phyloP scores from a whole-genome alignment of 2,888 invertebrate genomes.

The Mesochorus sp. region DNA sequence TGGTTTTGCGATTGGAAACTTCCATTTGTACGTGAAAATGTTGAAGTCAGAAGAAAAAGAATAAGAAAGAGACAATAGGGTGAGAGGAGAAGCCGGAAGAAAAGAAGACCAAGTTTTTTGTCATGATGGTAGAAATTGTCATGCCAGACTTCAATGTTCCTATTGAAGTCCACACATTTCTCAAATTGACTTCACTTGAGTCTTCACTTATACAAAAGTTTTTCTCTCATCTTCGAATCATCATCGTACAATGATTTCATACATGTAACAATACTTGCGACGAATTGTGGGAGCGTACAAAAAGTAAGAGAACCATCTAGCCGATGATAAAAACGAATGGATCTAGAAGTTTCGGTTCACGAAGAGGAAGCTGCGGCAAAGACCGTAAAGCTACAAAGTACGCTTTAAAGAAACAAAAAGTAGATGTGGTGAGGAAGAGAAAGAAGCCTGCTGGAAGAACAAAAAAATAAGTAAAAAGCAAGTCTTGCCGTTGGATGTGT shows the following conservation, averaged over 20 bases:
- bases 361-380: background rate
- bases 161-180: conserved; percentile 57
- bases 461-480: conserved; percentile 25
- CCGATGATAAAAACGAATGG: conserved; percentile 23
- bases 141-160: conserved; percentile 63
- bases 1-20: conserved; percentile 63
- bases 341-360: conserved; percentile 37
- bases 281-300: conserved; percentile 38
- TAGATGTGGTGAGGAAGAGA: conserved; percentile 3
- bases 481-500: background rate
- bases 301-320: conserved; percentile 5
- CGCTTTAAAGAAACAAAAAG: conserved; percentile 22
- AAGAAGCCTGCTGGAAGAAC: conserved; percentile 37
- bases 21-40: conserved; percentile 42
- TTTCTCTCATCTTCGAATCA: conserved; percentile 13
- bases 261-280: conserved; percentile 31
- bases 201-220: conserved; percentile 31
- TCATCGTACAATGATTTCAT: conserved; percentile 22
- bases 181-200: background rate
- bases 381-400: conserved; percentile 41
- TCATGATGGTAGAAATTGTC: conserved; percentile 64
- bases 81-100: background rate
- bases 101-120: conserved; percentile 23
- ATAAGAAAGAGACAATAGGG: background rate
- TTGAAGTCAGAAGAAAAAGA: conserved; percentile 25